phyloP scores from a whole-genome alignment of 2,797 vertebrate species.

The Pempheris klunzingeri region DNA sequence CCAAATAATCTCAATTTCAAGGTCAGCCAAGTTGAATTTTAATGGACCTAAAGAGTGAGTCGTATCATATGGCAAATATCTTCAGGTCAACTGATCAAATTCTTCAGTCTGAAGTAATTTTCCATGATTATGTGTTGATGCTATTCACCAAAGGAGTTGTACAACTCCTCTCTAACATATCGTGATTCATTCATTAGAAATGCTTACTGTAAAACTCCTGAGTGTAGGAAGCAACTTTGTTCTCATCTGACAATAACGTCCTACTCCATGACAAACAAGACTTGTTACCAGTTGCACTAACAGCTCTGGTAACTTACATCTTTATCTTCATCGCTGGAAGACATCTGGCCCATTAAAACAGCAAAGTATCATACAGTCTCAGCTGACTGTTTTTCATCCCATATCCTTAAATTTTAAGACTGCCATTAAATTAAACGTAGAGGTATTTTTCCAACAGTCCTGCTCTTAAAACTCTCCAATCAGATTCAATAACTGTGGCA shows the following conservation, averaged over 20 bases:
- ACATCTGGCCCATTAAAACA: neutral
- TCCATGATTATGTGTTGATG: conserved; percentile 41
- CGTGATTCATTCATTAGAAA: conserved; percentile 34
- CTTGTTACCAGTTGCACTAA: neutral
- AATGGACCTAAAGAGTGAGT: neutral
- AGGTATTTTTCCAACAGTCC: neutral
- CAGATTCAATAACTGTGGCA: neutral
- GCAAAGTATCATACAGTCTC: neutral
- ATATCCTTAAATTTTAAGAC: neutral
- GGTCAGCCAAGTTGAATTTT: neutral
- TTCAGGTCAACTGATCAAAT: conserved; percentile 6
- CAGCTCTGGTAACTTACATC: neutral
- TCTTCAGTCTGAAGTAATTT: conserved; percentile 47
- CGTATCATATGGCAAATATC: neutral
- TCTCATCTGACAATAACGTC: neutral
- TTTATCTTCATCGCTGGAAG: neutral
- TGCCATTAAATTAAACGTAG: neutral
- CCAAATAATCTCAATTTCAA: neutral
- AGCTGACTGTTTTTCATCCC: neutral
- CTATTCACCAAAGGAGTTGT: conserved; percentile 4
- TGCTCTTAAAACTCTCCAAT: neutral
- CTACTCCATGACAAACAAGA: neutral
- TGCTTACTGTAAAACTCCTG: conserved; percentile 33
- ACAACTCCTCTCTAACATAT: conserved; percentile 17
- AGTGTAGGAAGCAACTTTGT: conserved; percentile 8